These are phyloP conservation scores for Cryptocephalus primarius DNA, from an alignment of 2,888 invertebrate genomes.

Conservation along the genomic window DNA sequence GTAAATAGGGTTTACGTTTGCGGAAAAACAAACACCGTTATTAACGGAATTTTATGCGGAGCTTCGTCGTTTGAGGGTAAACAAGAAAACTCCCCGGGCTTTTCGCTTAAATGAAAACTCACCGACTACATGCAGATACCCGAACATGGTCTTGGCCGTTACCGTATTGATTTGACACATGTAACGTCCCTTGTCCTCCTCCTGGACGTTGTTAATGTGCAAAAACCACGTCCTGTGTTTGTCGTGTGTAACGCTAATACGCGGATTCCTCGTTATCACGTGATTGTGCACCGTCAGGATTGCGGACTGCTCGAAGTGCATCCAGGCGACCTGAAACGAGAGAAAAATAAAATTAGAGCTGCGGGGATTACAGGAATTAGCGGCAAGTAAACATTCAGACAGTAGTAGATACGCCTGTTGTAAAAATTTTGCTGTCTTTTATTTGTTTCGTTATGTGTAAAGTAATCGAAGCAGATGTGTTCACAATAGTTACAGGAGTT, in stretches of 20 bases:
- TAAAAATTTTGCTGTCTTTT: background rate
- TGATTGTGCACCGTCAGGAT: constrained; percentile 89
- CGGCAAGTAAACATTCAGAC: background rate
- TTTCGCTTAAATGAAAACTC: constrained; percentile 22
- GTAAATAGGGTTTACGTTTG: too few species aligned
- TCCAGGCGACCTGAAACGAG: constrained; percentile 79
- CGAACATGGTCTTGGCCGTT: constrained; percentile 85
- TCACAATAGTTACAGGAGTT: too few species aligned
- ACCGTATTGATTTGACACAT: constrained; percentile 94
- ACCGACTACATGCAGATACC: constrained; percentile 88
- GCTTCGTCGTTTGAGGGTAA: too few species aligned
- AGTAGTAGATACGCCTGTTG: background rate
- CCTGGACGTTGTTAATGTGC: constrained; percentile 84
- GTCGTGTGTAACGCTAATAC: constrained; percentile 85
- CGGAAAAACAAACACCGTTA: too few species aligned
- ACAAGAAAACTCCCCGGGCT: too few species aligned
- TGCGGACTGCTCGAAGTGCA: constrained; percentile 89
- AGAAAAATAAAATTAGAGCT: constrained; percentile 3
- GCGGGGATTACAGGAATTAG: background rate
- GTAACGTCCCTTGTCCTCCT: constrained; percentile 84
- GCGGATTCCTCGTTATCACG: constrained; percentile 85
- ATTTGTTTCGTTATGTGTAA: too few species aligned
- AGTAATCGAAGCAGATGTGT: too few species aligned
- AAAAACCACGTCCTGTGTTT: constrained; percentile 89
- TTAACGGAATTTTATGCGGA: too few species aligned